A percentile compares a stretch with the other conserved stretches of the same genome.
Evolutionary conservation across 2,113 vertebrate genomes (phyloP).

Genomic region (Scophthalmus maximus): DNA sequence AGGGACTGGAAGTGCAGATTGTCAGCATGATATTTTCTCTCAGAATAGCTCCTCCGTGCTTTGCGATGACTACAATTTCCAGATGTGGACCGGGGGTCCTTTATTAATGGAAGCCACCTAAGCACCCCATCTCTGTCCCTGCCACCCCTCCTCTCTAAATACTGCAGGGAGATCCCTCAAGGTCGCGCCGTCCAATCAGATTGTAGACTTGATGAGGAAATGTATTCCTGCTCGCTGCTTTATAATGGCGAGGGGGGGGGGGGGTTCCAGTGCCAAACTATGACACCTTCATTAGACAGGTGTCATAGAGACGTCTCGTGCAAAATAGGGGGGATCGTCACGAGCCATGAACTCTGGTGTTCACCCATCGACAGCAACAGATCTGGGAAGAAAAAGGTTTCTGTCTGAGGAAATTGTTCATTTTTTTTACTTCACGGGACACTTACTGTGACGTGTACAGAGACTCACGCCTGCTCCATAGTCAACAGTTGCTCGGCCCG

Average conservation of each 20-base stretch:
- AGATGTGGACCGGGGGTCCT: slow-evolving; percentile 47
- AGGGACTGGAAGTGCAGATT: too few species aligned
- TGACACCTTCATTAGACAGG: too few species aligned
- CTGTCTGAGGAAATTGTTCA: slow-evolving; percentile 15
- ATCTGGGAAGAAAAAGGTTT: slow-evolving; percentile 13
- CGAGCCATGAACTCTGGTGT: slow-evolving; percentile 31
- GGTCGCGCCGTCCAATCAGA: slow-evolving; percentile 68
- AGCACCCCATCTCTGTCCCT: slow-evolving; percentile 30
- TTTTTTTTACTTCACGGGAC: slow-evolving; percentile 28
- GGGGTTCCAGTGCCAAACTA: slow-evolving; percentile 45
- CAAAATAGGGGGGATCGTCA: slow-evolving; percentile 30
- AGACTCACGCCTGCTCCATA: slow-evolving; percentile 27
- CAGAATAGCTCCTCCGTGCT: slow-evolving; percentile 29
- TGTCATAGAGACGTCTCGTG: too few species aligned
- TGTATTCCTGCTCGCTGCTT: slow-evolving; percentile 72
- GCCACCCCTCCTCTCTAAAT: slow-evolving; percentile 47
- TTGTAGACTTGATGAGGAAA: slow-evolving; percentile 52
- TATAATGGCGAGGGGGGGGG: slow-evolving; percentile 45
- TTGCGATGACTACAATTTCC: slow-evolving; percentile 35
- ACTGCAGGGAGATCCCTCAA: slow-evolving; percentile 61
- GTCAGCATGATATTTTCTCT: slow-evolving; percentile 21
- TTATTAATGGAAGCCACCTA: slow-evolving; percentile 50
- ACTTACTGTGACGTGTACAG: neutral
- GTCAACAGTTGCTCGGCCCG: slow-evolving; percentile 60
- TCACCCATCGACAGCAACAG: too few species aligned